These are phyloP conservation scores for Callionymus lyra DNA, from an alignment of 2,113 vertebrate species.

Conservation along the genomic window DNA sequence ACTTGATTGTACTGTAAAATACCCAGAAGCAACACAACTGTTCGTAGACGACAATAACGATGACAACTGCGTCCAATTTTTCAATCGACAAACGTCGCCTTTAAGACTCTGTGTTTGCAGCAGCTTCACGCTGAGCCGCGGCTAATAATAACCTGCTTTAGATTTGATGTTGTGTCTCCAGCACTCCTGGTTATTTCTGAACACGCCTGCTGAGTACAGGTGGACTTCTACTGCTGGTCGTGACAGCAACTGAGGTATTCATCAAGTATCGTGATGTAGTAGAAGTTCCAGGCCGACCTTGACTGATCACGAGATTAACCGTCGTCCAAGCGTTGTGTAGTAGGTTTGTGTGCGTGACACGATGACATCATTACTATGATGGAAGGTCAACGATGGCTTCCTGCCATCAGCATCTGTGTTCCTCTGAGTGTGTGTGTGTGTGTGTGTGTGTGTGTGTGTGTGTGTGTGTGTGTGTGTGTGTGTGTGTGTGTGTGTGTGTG, in stretches of 20 bases:
- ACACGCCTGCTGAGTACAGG: too few species aligned
- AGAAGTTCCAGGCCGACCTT: too few species aligned
- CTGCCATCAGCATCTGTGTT: constrained; percentile 12
- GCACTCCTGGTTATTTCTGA: too few species aligned
- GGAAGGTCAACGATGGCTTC: constrained; percentile 33
- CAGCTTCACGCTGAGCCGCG: constrained; percentile 22
- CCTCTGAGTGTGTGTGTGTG: constrained; percentile 6
- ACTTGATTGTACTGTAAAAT: too few species aligned
- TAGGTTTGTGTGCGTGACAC: constrained; percentile 4
- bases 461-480: constrained; percentile 1
- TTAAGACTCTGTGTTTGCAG: constrained; percentile 42
- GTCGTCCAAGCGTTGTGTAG: too few species aligned
- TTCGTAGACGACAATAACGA: too few species aligned
- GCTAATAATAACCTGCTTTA: constrained; percentile 58
- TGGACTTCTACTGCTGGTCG: too few species aligned
- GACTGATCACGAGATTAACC: constrained; percentile 6
- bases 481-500: constrained; percentile 3
- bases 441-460: constrained; percentile 7
- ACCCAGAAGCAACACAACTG: too few species aligned
- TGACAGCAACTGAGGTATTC: too few species aligned
- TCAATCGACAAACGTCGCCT: constrained; percentile 30
- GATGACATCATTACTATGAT: constrained; percentile 48
- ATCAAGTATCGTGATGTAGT: too few species aligned
- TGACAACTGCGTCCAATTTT: too few species aligned
- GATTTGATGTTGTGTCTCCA: constrained; percentile 10